These are phyloP conservation scores for Nesospiza acunhae DNA, from an alignment of 2,113 vertebrate genomes.

Conservation along the genomic window DNA sequence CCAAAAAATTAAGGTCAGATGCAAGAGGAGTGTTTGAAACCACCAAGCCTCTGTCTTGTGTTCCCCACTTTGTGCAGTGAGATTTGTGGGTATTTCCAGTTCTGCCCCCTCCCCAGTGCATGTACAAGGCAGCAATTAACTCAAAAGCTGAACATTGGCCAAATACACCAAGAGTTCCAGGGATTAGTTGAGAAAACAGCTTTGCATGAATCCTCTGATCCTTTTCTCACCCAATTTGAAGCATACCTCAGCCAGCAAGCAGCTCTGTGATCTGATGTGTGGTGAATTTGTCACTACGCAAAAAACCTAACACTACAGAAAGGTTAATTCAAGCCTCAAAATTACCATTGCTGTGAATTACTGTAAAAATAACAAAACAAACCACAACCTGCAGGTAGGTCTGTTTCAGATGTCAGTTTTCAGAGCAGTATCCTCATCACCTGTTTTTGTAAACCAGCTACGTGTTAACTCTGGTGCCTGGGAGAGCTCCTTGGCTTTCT, in stretches of 20 bases:
- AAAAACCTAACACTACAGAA: neutral
- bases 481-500: slow-evolving; percentile 7
- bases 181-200: slow-evolving; percentile 15
- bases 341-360: neutral
- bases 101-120: neutral
- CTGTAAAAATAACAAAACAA: neutral
- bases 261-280: neutral
- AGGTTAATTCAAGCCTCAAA: neutral
- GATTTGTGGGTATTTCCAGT: neutral
- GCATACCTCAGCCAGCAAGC: neutral
- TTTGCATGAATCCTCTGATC: neutral
- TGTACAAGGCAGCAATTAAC: neutral
- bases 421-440: neutral
- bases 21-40: neutral
- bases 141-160: neutral
- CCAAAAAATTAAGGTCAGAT: neutral
- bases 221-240: slow-evolving; percentile 14
- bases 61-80: neutral
- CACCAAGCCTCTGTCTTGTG: neutral
- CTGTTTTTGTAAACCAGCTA: neutral
- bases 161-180: neutral
- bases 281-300: neutral
- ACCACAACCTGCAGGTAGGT: neutral
- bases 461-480: neutral
- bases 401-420: neutral